Conservation (phyloP, 2,797 vertebrate species). For the Enteromius afrohamiltoni region DNA sequence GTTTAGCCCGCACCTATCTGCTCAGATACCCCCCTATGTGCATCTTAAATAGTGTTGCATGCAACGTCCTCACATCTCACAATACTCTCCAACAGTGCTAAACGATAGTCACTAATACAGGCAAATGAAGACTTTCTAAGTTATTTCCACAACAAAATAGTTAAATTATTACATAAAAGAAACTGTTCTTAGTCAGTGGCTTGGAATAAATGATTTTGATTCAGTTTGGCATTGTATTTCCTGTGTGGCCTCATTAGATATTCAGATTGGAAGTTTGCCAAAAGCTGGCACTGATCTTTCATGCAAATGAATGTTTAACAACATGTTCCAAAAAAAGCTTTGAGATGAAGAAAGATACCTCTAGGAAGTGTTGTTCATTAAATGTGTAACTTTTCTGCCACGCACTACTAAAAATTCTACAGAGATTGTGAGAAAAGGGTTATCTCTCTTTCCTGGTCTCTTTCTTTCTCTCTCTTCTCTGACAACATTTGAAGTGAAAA, state of each 20-base stretch:
- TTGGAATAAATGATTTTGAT: slow-evolving; percentile 29
- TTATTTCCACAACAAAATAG: neutral
- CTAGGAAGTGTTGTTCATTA: slow-evolving; percentile 83
- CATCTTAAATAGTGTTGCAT: slow-evolving; percentile 4
- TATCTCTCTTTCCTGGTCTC: slow-evolving; percentile 51
- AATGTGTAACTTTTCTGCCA: slow-evolving; percentile 81
- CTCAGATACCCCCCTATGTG: neutral
- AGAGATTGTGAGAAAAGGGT: slow-evolving; percentile 71
- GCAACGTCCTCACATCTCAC: slow-evolving; percentile 12
- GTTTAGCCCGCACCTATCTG: neutral
- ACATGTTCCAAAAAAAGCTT: slow-evolving; percentile 61
- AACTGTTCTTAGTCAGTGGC: neutral
- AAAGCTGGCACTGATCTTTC: slow-evolving; percentile 57
- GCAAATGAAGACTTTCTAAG: neutral
- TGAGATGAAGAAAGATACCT: slow-evolving; percentile 64
- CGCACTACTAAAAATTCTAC: slow-evolving; percentile 60
- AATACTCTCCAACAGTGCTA: neutral
- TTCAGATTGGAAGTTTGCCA: slow-evolving; percentile 53
- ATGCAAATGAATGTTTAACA: slow-evolving; percentile 66
- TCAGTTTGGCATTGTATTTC: slow-evolving; percentile 33
- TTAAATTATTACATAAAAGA: neutral
- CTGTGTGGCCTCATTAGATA: slow-evolving; percentile 41
- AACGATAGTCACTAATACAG: neutral
- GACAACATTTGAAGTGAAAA: slow-evolving; percentile 84
- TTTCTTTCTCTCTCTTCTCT: slow-evolving; percentile 63